Evolutionary conservation across 2,888 invertebrate genomes (phyloP), one percentile per base, ranked within the genome.

Genomic region (Tricholauxania praeusta): DNA sequence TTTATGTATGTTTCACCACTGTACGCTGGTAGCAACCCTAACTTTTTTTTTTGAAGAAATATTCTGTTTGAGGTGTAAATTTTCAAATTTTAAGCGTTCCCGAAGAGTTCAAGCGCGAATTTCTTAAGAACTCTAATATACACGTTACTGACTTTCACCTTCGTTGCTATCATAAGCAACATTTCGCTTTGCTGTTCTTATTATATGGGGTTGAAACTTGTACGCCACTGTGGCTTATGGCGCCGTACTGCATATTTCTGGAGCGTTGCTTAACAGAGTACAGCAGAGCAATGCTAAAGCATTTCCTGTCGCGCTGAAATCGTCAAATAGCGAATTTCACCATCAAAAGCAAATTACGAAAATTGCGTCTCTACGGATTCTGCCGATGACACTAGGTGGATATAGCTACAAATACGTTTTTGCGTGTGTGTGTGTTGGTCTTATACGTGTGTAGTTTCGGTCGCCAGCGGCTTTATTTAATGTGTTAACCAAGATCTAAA

Each of bases 401-500:
- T 47, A 55, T 67, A 19, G 67, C 55, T 47, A 47, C 32, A 12
- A 39, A 22, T 63, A 22, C 55, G 17, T 70, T 14, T 19, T 57
- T 51, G 52, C n/a, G n/a, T 68, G 47, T 53, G 60, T 52, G 60
- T 57, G n/a, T 49, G 49, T 51, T 15, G 49, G 32, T 62, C 10
- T 47, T 67, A 10, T 17, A 7, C 47, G 67, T 47, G 17, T 55
- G 39, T 28, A 72, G 68, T 74, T 39, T 39, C 39, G 17, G 64
- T 64, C 64, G 64, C 64, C 64, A 22, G 64, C 64, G 64, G 64
- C 59, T 49, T 69, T 51, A 52, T 59, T 49, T 60, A 59, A 69
- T 39, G 59, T 69, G 68, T 39, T 57, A 49, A 68, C 19, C 48
- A 52, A 68, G 68, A 57, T 19, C 57, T 57, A 28, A 57, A 57